Evolutionary conservation across 2,113 vertebrate species (phyloP), one percentile per base, ranked within the genome.

Genomic region (Trematomus loennbergii): DNA sequence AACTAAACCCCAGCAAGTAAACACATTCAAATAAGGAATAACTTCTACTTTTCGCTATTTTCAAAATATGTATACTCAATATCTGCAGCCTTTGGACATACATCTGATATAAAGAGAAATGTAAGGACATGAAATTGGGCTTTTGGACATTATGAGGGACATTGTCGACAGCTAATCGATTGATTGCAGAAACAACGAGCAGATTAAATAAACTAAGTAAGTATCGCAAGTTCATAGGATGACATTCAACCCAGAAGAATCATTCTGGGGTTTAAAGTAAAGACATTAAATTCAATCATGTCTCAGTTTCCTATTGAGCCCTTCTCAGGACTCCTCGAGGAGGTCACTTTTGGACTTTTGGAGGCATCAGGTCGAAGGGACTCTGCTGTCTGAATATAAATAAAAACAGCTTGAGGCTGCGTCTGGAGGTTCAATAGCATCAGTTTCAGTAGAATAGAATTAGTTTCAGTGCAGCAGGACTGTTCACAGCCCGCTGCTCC

Each of bases 401-500:
- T 7, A 69, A 84, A 65, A 79, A n/a, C n/a, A 62, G 46, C 54
- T 29, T 12, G 52, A 22, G 67, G 55, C 55, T 12, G 63, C 69
- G 57, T 71, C 29, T 69, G 36, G 59, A 66, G 63, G 5, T 67
- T 76, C 66, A 61, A 13, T 12, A 53, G 74, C 73, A 85, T 75
- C 71, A 81, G 84, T 85, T 72, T 60, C 81, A 78, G 73, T 36
- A 53, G 74, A 75, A 85, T 75, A 57, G 74, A 75, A 85, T 75
- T 71, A 82, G 84, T 83, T 72, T 57, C 81, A 78, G 73, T 43
- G 59, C 67, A 82, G 84, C 65, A 66, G 64, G 57, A 12, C 66
- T 54, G 64, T 73, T 60, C 18, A 75, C 76, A 88, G 49, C 64
- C 75, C 33, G 4, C 3, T 12, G 40, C 81, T 70, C 48, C 73